phyloP scores from a whole-genome alignment of 2,797 vertebrate species.

The Apogon hyalosoma region DNA sequence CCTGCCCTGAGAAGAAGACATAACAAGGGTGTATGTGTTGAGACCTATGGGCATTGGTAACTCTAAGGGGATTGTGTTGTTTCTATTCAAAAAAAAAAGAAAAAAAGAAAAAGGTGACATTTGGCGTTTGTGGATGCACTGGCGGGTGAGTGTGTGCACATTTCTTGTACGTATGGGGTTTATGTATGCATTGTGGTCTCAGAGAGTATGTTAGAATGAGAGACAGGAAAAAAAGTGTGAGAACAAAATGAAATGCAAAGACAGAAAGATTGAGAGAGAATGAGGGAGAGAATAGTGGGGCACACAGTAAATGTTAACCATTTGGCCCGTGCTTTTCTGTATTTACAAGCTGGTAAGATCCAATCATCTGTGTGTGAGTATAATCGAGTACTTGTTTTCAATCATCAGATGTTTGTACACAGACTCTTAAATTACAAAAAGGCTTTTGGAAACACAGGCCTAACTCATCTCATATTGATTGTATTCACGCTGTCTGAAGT shows the following conservation, averaged over 20 bases:
- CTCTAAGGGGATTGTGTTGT: conserved; percentile 64
- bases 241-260: conserved; percentile 47
- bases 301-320: conserved; percentile 72
- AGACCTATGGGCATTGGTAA: conserved; percentile 59
- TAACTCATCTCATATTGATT: conserved; percentile 78
- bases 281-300: conserved; percentile 46
- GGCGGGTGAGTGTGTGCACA: conserved; percentile 31
- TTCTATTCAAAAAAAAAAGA: conserved; percentile 57
- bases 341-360: conserved; percentile 80
- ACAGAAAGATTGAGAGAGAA: conserved; percentile 9
- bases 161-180: conserved; percentile 40
- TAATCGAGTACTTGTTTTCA: conserved; percentile 79
- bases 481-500: conserved; percentile 75
- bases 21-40: conserved; percentile 76
- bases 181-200: conserved; percentile 46
- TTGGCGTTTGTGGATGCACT: conserved; percentile 45
- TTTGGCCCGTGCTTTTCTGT: conserved; percentile 67
- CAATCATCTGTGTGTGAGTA: conserved; percentile 76
- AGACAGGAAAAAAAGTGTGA: conserved; percentile 35
- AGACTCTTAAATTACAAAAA: conserved; percentile 83
- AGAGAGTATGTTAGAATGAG: conserved; percentile 1
- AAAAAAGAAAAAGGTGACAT: conserved; percentile 65
- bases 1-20: conserved; percentile 69
- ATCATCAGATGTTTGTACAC: conserved; percentile 84
- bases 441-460: conserved; percentile 75